phyloP scores from a whole-genome alignment of 1,140 invertebrate species.

The Drosophila kohkoa region DNA sequence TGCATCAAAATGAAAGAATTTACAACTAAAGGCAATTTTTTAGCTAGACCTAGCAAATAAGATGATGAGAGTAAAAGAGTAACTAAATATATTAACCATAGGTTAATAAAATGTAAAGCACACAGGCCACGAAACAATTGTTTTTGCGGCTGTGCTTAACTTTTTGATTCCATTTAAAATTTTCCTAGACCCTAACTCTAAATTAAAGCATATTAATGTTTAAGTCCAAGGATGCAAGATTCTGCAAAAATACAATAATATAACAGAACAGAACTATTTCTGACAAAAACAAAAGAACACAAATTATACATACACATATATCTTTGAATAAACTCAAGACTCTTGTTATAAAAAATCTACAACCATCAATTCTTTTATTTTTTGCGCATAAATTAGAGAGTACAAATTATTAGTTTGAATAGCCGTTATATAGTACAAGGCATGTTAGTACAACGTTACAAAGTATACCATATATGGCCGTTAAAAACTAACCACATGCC shows the following conservation, averaged over 20 bases:
- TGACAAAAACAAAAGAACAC: constrained; percentile 56
- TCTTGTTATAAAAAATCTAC: constrained; percentile 78
- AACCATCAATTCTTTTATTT: constrained; percentile 16
- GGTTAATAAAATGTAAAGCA: constrained; percentile 43
- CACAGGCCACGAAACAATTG: neutral
- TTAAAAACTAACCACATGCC: constrained; percentile 73
- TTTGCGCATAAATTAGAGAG: constrained; percentile 7
- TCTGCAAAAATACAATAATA: constrained; percentile 77
- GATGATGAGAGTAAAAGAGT: constrained; percentile 22
- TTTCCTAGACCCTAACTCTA: constrained; percentile 65
- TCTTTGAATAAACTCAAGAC: constrained; percentile 82
- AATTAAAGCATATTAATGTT: constrained; percentile 41
- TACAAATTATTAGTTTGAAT: constrained; percentile 17
- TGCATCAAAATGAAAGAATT: constrained; percentile 70
- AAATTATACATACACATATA: constrained; percentile 74
- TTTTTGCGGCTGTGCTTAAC: constrained; percentile 37
- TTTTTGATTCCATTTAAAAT: constrained; percentile 80
- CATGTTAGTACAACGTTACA: no score
- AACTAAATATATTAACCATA: constrained; percentile 49
- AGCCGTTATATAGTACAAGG: neutral
- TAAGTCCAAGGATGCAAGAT: constrained; percentile 20
- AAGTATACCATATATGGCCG: no score
- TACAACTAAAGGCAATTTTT: constrained; percentile 71
- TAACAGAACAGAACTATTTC: constrained; percentile 74
- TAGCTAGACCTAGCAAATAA: constrained; percentile 74